Evolutionary conservation across 2,888 invertebrate species (phyloP).

Genomic region (Nomada fabriciana): DNA sequence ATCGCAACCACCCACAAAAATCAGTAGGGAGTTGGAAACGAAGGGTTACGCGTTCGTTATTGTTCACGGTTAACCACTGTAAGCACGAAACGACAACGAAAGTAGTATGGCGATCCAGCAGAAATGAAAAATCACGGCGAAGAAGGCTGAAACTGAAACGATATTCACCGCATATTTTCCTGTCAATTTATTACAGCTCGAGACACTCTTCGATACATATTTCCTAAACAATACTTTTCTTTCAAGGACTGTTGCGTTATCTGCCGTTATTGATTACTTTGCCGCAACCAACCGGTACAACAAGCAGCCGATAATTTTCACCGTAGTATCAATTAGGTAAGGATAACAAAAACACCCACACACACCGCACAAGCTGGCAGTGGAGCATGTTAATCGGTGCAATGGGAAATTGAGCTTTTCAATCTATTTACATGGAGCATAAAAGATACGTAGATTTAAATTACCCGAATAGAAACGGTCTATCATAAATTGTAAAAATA

Average conservation of each 20-base stretch:
- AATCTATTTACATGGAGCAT: too few relatives aligned
- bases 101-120: background rate
- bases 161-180: background rate
- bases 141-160: background rate
- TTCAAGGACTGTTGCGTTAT: background rate
- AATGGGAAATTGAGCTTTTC: too few relatives aligned
- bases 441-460: too few relatives aligned
- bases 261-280: background rate
- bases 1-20: conserved; percentile 58
- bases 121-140: conserved; percentile 3
- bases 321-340: background rate
- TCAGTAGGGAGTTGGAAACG: conserved; percentile 33
- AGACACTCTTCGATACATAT: too few relatives aligned
- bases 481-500: background rate
- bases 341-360: too few relatives aligned
- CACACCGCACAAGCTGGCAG: too few relatives aligned
- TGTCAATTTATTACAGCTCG: background rate
- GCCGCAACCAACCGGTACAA: background rate
- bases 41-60: conserved; percentile 15
- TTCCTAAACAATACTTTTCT: background rate
- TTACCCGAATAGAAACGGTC: too few relatives aligned
- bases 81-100: conserved; percentile 12
- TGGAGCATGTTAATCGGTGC: too few relatives aligned
- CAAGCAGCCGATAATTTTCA: background rate
- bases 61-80: conserved; percentile 5